Base-by-base conservation (phyloP, 2,888 invertebrate species). In the Gibbula magus region DNA sequence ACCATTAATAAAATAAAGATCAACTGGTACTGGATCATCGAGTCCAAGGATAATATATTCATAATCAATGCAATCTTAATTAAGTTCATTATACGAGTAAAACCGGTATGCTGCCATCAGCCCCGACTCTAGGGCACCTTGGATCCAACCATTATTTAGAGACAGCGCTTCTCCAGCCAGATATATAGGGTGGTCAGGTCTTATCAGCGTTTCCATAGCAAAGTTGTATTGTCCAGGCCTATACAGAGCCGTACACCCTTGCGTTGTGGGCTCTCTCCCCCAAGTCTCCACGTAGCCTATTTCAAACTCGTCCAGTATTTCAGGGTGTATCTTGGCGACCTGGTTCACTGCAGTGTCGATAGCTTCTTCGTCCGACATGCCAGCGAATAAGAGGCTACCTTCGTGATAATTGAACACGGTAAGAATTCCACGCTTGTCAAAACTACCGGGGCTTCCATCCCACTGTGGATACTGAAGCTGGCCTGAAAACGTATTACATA, bases 111-210 rank as follows among this genome's bases (percentile, higher is more conserved):
- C 82, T 2, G 82, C 82, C n/a, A 51, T 61, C 10, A 80, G 76
- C 10, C 80, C 80, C 5, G 82, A 78, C 53, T 80, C 75, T 4
- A 82, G 8, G 20, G 82, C 82, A 1, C 82, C 82, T 66, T 82
- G 78, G 5, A 82, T 82, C 82, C 82, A 82, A 25, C 82, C 78
- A 78, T 83, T 81, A 0, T 79, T 73, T 79, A 81, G 81, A 13
- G 85, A 85, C 29, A 84, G 20, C 1, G 82, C 81, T 25, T 85
- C 85, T 16, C 83, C 85, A n/a, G 82, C 85, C 13, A 85, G 56
- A 70, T 83, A 83, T 10, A 85, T 61, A 0, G 80, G 76, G 29
- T 75, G 78, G 13, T 54, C 51, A 4, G 78, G 75, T 29, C 20
- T 66, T n/a, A 51, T 3, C 13, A 85, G 75, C 16, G 70, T 73